phyloP scores from a whole-genome alignment of 1,140 invertebrate genomes.

The Sweltsa coloradensis region DNA sequence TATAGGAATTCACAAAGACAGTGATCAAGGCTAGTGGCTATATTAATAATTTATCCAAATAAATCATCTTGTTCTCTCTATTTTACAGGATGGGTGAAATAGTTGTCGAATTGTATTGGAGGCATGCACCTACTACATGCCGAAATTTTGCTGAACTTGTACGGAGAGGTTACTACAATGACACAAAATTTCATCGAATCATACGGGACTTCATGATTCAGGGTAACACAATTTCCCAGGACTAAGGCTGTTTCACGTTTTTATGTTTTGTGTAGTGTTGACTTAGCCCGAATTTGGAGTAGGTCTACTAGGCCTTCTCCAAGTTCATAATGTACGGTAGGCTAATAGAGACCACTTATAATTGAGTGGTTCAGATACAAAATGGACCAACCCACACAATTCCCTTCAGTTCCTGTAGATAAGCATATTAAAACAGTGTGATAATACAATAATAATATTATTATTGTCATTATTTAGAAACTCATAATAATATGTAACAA shows the following conservation, averaged over 20 bases:
- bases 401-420: background rate
- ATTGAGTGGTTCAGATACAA: background rate
- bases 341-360: background rate
- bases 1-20: slow-evolving; percentile 1
- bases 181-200: slow-evolving; percentile 91
- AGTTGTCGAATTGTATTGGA: slow-evolving; percentile 91
- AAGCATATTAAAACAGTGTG: too few species aligned
- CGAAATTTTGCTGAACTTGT: slow-evolving; percentile 92
- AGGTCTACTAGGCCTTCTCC: background rate
- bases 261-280: background rate
- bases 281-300: too few species aligned
- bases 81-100: slow-evolving; percentile 84
- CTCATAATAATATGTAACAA: too few species aligned
- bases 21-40: slow-evolving; percentile 2
- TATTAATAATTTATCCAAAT: background rate
- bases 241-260: slow-evolving; percentile 2
- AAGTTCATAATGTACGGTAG: background rate
- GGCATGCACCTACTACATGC: slow-evolving; percentile 90
- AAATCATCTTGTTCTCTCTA: slow-evolving; percentile 15
- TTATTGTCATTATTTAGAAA: too few species aligned
- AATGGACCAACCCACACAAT: background rate
- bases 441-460: too few species aligned
- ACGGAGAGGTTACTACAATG: slow-evolving; percentile 89
- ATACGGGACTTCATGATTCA: slow-evolving; percentile 98
- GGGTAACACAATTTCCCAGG: slow-evolving; percentile 30